Percentiles rank a stretch among this genome's conserved stretches.
phyloP scores from a whole-genome alignment of 2,797 vertebrate genomes.

The Hydrocynus forskahlii region DNA sequence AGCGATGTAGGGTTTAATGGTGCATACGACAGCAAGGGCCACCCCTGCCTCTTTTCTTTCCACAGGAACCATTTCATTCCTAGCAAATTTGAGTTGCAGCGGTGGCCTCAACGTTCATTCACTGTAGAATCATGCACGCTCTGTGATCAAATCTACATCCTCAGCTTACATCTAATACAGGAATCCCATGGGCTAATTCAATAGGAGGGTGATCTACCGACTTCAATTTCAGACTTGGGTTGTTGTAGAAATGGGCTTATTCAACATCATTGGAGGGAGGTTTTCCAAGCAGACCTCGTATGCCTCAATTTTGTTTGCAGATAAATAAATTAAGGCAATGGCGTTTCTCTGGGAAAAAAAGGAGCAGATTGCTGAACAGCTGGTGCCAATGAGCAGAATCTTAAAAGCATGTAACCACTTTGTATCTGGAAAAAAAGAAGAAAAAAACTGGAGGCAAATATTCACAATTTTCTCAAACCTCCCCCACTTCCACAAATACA shows the following conservation, averaged over 20 bases:
- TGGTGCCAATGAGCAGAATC: constrained; percentile 53
- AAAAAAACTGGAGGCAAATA: constrained; percentile 38
- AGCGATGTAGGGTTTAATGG: not conserved
- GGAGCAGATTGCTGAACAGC: constrained; percentile 61
- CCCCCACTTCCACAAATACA: constrained; percentile 19
- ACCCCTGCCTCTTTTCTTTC: not conserved
- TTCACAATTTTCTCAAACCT: constrained; percentile 32
- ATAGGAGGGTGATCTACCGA: constrained; percentile 39
- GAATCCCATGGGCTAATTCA: constrained; percentile 37
- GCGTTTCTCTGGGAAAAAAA: constrained; percentile 28
- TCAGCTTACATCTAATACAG: constrained; percentile 38
- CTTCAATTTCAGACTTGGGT: constrained; percentile 29
- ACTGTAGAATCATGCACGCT: not conserved
- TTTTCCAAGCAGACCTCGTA: constrained; percentile 32
- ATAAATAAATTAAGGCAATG: constrained; percentile 49
- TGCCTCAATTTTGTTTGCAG: constrained; percentile 49
- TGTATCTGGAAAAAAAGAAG: constrained; percentile 39
- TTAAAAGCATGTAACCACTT: constrained; percentile 59
- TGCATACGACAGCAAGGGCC: not conserved
- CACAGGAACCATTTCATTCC: not conserved
- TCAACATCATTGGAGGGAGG: constrained; percentile 17
- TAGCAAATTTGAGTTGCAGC: not conserved
- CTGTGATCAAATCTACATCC: constrained; percentile 35
- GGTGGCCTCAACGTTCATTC: constrained; percentile 2
- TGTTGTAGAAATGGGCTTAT: constrained; percentile 30